Evolutionary conservation across 2,888 invertebrate genomes (phyloP).

Genomic region (Nymphalis polychloros): DNA sequence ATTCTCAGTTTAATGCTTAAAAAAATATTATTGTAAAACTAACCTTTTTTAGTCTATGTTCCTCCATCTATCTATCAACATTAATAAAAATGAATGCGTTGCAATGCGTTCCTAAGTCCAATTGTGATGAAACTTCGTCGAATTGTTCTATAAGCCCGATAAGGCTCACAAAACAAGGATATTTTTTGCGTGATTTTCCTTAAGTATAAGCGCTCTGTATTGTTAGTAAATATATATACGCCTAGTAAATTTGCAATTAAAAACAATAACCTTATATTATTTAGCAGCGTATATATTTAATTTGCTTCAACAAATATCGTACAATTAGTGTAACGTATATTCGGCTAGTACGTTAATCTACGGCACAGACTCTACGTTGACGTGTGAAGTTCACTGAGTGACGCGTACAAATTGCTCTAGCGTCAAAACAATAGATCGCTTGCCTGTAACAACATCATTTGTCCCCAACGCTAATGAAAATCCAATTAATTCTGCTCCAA

Average conservation of each 20-base stretch:
- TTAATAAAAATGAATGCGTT: no score
- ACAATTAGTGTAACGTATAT: conserved; percentile 29
- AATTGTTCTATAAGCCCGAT: no score
- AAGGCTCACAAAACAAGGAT: no score
- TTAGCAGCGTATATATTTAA: neutral
- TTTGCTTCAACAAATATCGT: conserved; percentile 6
- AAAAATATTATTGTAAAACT: neutral
- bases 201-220: no score
- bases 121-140: no score
- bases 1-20: conserved; percentile 3
- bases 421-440: conserved; percentile 69
- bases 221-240: no score
- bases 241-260: no score
- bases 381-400: conserved; percentile 66
- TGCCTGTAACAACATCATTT: conserved; percentile 77
- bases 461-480: conserved; percentile 79
- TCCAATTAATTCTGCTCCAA: conserved; percentile 78
- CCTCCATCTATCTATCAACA: no score
- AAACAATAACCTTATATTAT: no score
- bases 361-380: conserved; percentile 40
- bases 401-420: conserved; percentile 71
- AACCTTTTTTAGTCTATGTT: no score
- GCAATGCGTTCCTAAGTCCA: no score
- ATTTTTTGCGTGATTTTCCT: no score
- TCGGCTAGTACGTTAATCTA: conserved; percentile 38